These are phyloP conservation scores for Monochamus saltuarius DNA, from an alignment of 1,140 invertebrate species.

Conservation along the genomic window DNA sequence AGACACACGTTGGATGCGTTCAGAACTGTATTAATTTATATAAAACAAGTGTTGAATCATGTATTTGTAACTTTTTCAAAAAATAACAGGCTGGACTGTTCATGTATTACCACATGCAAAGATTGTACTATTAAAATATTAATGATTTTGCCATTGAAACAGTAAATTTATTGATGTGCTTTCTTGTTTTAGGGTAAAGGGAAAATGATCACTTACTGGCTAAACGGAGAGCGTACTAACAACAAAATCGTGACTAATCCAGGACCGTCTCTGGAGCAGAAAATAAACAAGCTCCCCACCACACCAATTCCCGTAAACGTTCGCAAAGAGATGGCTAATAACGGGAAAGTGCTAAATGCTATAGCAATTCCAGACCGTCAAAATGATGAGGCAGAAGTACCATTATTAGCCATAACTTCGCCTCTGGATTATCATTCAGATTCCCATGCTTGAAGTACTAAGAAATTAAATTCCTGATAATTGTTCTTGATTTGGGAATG, in stretches of 20 bases:
- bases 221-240: slow-evolving; percentile 65
- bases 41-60: no score
- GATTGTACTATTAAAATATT: no score
- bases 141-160: no score
- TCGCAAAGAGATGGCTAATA: slow-evolving; percentile 22
- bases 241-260: slow-evolving; percentile 10
- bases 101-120: no score
- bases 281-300: slow-evolving; percentile 18
- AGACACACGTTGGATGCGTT: no score
- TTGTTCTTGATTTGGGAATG: neutral
- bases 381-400: slow-evolving; percentile 38
- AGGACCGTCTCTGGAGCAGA: slow-evolving; percentile 9
- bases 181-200: slow-evolving; percentile 76
- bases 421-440: slow-evolving; percentile 18
- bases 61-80: no score
- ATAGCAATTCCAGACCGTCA: slow-evolving; percentile 25
- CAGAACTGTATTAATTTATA: no score
- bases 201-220: slow-evolving; percentile 86
- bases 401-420: slow-evolving; percentile 37
- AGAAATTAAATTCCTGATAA: neutral
- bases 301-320: slow-evolving; percentile 20
- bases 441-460: slow-evolving; percentile 25
- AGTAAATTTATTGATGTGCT: neutral
- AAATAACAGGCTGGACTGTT: no score
- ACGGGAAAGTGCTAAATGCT: slow-evolving; percentile 19